Evolutionary conservation across 2,888 invertebrate species (phyloP).

Genomic region (Imbricaverruca yamaguchii): DNA sequence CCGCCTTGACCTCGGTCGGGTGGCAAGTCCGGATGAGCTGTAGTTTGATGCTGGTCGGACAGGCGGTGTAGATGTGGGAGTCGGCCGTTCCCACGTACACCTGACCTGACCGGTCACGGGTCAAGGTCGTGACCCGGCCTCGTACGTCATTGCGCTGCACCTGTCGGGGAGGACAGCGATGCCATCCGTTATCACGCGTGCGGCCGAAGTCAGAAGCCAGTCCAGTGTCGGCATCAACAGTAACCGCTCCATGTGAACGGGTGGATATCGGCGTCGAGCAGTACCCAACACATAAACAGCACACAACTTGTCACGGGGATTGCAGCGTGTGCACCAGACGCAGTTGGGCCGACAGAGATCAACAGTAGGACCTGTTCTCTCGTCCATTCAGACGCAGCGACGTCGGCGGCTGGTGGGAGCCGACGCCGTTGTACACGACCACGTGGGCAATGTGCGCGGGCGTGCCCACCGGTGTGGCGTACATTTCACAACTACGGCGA

Average conservation of each 20-base stretch:
- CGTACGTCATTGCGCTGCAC: slow-evolving; percentile 31
- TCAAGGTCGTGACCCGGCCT: slow-evolving; percentile 61
- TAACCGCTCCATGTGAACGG: too few relatives aligned
- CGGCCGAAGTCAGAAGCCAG: too few relatives aligned
- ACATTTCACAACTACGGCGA: too few relatives aligned
- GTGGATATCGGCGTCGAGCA: background rate
- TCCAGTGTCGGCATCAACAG: too few relatives aligned
- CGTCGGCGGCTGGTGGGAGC: too few relatives aligned
- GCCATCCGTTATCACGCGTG: background rate
- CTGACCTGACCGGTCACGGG: slow-evolving; percentile 53
- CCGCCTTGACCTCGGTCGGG: slow-evolving; percentile 64
- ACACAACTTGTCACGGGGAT: background rate
- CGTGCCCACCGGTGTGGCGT: too few relatives aligned
- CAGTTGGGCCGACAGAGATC: too few relatives aligned
- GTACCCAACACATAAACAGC: background rate
- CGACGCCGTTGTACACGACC: too few relatives aligned
- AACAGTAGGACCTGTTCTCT: too few relatives aligned
- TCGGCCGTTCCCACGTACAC: slow-evolving; percentile 66
- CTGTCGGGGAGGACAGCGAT: background rate
- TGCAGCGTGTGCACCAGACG: too few relatives aligned
- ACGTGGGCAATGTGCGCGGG: too few relatives aligned
- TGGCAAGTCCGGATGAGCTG: slow-evolving; percentile 74
- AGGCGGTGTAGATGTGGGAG: slow-evolving; percentile 73
- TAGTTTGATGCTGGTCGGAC: slow-evolving; percentile 57
- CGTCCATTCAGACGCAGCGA: too few relatives aligned